Evolutionary conservation across 2,113 vertebrate genomes (phyloP), one percentile per base, ranked within the genome.

Genomic region (Terrapene triunguis): DNA sequence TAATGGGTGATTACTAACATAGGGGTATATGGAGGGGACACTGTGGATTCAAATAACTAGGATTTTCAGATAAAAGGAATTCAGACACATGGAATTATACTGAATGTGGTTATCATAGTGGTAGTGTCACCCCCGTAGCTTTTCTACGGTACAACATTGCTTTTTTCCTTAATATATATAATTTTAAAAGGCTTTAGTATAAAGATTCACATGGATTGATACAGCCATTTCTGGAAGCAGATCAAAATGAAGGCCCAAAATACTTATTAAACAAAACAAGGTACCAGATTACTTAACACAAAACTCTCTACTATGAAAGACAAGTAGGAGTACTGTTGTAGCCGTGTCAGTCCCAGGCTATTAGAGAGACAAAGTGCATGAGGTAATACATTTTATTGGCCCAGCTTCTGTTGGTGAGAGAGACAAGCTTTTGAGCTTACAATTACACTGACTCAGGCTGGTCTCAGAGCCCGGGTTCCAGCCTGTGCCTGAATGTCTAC

Each of bases 131-230:
- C 59, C 29, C 12, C 2, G 59, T 62, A 62, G 59, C 13, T 65
- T 38, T n/a, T 38, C 16, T n/a, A 69, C 17, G 2, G 16, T n/a
- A 0, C 4, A 57, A 1, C n/a, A 10, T n/a, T 81, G 48, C 79
- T 38, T 14, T 81, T 32, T 12, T 65, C 2, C 84, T 29, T 21
- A 78, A 38, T 2, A 22, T 50, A 12, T 53, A 10, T 8, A 51
- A 12, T 3, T 93, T 89, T 84, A 90, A 29, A 8, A 3, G 0
- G 0, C 22, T 25, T 47, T 11, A 5, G 13, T 25, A 8, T 82
- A 55, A 74, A 83, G 53, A 74, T 50, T 24, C 1, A 0, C 53
- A 50, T 85, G 59, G 21, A 80, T 88, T 83, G 38, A 38, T 55
- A 11, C 0, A 25, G 29, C 3, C 84, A 6, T 65, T 93, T 83